Percentiles rank a stretch among this genome's conserved stretches.
phyloP scores from a whole-genome alignment of 1,140 invertebrate species.

The Tribolium castaneum region DNA sequence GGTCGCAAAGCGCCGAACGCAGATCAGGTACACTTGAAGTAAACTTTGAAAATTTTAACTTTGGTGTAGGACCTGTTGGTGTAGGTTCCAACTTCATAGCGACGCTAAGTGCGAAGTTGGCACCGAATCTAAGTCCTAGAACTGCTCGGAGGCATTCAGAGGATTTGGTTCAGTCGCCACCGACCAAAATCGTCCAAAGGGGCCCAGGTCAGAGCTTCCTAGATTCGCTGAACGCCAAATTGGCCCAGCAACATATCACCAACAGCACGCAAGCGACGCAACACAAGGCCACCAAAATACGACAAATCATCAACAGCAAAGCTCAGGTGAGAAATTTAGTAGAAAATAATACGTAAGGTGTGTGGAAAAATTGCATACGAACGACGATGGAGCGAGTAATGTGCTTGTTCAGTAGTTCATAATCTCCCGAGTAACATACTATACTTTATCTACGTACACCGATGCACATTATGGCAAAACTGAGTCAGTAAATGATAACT shows the following conservation, averaged over 20 bases:
- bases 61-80: conserved; percentile 63
- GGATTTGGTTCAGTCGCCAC: conserved; percentile 61
- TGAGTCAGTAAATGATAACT: too few relatives aligned
- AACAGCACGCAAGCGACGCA: conserved; percentile 65
- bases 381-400: too few relatives aligned
- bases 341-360: too few relatives aligned
- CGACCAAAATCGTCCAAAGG: conserved; percentile 54
- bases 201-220: conserved; percentile 71
- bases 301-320: conserved; percentile 74
- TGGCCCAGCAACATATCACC: conserved; percentile 70
- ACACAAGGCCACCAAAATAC: conserved; percentile 65
- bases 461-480: too few relatives aligned
- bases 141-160: conserved; percentile 63
- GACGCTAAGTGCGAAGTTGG: conserved; percentile 77
- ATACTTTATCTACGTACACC: too few relatives aligned
- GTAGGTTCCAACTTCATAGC: conserved; percentile 76
- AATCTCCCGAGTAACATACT: too few relatives aligned
- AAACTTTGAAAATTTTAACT: background rate
- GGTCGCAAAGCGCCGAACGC: conserved; percentile 70
- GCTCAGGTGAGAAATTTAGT: conserved; percentile 67
- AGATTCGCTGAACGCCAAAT: conserved; percentile 80
- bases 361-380: too few relatives aligned
- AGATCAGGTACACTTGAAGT: conserved; percentile 59
- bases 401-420: too few relatives aligned
- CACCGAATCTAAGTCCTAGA: conserved; percentile 69